Percentiles rank a stretch among this genome's conserved stretches.
These are phyloP conservation scores for Vandiemenella viatica DNA, from an alignment of 2,888 invertebrate genomes.

Conservation along the genomic window DNA sequence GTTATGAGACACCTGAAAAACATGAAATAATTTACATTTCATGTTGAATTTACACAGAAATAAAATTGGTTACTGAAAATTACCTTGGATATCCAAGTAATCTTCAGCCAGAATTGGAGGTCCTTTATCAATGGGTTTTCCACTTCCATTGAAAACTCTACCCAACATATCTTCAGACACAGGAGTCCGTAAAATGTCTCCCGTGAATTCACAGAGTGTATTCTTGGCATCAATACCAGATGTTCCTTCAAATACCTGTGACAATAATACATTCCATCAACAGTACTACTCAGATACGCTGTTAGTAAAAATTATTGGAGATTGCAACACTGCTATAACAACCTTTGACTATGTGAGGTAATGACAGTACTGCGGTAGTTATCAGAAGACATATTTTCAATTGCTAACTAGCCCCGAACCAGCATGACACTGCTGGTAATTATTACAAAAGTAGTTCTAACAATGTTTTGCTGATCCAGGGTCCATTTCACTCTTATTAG, in stretches of 20 bases:
- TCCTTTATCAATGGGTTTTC: constrained; percentile 98
- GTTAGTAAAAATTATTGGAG: background rate
- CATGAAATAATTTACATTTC: no score
- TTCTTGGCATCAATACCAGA: constrained; percentile 99
- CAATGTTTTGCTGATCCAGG: no score
- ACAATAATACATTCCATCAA: background rate
- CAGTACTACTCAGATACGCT: background rate
- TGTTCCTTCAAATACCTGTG: constrained; percentile 89
- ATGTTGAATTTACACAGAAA: no score
- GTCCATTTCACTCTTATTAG: no score
- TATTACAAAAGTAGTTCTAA: no score
- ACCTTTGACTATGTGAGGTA: no score
- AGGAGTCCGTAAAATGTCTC: constrained; percentile 94
- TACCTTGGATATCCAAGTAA: constrained; percentile 89
- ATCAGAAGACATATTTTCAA: no score
- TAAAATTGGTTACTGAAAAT: no score
- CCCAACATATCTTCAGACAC: constrained; percentile 99
- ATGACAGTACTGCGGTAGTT: no score
- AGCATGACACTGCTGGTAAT: no score
- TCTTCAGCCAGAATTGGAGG: constrained; percentile 98
- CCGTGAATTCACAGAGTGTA: constrained; percentile 98
- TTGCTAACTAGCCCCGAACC: no score
- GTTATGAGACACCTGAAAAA: no score
- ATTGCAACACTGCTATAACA: background rate
- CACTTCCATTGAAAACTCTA: constrained; percentile 98